Base-by-base conservation (phyloP, 2,888 invertebrate species). In the Tetanocera ferruginea region DNA sequence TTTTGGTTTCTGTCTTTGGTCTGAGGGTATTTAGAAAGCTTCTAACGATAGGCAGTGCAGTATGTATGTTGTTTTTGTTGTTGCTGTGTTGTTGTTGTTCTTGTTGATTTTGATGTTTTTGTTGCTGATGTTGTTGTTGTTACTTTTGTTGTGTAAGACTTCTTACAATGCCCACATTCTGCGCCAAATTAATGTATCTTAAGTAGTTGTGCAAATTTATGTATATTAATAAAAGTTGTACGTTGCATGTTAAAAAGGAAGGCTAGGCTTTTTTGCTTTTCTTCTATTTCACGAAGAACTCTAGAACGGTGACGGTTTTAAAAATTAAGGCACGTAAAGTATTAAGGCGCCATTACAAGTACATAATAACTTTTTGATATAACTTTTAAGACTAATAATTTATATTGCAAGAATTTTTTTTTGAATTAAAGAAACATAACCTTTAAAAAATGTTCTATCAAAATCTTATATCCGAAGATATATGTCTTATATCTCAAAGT, bases 141-240 rank as follows among this genome's bases (percentile, higher is more conserved):
- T 25, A 37, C 67, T 51, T 64, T 76, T 72, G 31, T n/a, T 14
- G 43, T 28, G 57, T 23, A 60, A 23, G n/a, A 11, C 37, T 37
- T 67, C 67, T 67, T 37, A 11, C 37, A 43, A 67, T 43, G 67
- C 23, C 67, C 67, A 37, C 67, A 34, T 67, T 31, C 67, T 34
- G 67, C 37, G 37, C 37, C 23, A 37, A 67, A 67, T 67, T 67
- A 67, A 67, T 67, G 67, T 37, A 37, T 37, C 67, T 43, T 23
- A 67, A 67, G 37, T 67, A 67, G 67, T 67, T 67, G 67, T 31
- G 37, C 23, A 67, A 34, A 67, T 67, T 67, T 67, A 67, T 67
- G 67, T 67, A 43, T 43, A 37, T 67, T 67, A 67, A 67, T 67
- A 67, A 43, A 37, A 67, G 43, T 64, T 25, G n/a, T 37, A 43